A percentile compares a stretch with the other conserved stretches of the same genome.
These are phyloP conservation scores for Diadema setosum DNA, from an alignment of 35 echinoderm and acorn worm species.

Conservation along the genomic window DNA sequence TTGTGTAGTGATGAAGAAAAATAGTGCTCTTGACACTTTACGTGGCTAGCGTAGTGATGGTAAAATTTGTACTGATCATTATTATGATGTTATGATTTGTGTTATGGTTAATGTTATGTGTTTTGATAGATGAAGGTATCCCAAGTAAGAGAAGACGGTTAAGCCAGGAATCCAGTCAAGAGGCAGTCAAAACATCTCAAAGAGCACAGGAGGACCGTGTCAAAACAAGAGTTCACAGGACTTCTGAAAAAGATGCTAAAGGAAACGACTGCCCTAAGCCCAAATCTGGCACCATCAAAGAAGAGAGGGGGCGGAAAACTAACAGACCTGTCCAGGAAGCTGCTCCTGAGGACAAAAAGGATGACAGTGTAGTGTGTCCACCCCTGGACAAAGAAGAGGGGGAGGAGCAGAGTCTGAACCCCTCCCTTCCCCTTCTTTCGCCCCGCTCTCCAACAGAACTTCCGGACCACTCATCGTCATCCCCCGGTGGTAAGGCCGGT, in stretches of 20 bases:
- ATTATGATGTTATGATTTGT: too few species aligned
- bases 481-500: background rate
- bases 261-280: background rate
- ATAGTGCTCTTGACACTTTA: too few species aligned
- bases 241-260: background rate
- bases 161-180: background rate
- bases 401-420: background rate
- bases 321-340: background rate
- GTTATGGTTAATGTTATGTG: too few species aligned
- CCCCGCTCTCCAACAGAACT: background rate
- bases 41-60: too few species aligned
- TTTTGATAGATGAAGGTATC: background rate
- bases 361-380: background rate
- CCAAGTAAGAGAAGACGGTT: slow-evolving; percentile 1
- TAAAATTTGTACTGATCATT: too few species aligned
- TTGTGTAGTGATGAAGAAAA: too few species aligned
- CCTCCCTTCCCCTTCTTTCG: background rate
- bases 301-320: background rate
- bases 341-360: background rate
- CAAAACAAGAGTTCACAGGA: background rate
- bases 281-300: background rate
- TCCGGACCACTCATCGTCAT: background rate
- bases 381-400: background rate
- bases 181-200: background rate
- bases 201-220: background rate